phyloP scores from a whole-genome alignment of 2,797 vertebrate genomes.

The Arnoldichthys spilopterus region DNA sequence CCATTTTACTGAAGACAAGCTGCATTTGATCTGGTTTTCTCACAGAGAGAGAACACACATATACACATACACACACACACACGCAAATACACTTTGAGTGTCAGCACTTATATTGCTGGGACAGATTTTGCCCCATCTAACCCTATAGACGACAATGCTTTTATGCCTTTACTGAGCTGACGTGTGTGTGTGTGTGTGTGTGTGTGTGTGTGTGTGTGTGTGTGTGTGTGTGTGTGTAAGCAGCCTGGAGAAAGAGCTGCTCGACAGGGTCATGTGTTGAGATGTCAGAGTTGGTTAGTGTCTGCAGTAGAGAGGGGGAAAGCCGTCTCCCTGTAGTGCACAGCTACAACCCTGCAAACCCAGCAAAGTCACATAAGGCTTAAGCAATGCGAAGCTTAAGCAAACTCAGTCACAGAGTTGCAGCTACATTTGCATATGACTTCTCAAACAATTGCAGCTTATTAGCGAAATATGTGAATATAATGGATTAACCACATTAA shows the following conservation, averaged over 20 bases:
- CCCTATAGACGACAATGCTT: not conserved
- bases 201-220: constrained; percentile 9
- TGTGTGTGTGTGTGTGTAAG: constrained; percentile 27
- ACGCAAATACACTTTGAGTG: not conserved
- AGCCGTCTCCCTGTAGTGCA: constrained; percentile 29
- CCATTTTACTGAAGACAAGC: too few relatives aligned
- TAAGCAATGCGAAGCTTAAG: constrained; percentile 38
- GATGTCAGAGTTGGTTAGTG: constrained; percentile 55
- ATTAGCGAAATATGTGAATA: not conserved
- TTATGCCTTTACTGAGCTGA: constrained; percentile 14
- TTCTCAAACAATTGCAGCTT: not conserved
- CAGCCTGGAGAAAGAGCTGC: constrained; percentile 21
- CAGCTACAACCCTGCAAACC: not conserved
- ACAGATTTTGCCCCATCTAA: constrained; percentile 7
- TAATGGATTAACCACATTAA: not conserved
- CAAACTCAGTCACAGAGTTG: constrained; percentile 31
- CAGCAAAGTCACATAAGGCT: constrained; percentile 4
- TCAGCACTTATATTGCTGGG: constrained; percentile 34
- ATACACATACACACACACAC: constrained; percentile 1
- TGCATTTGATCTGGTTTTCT: too few relatives aligned
- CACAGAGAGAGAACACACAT: not conserved
- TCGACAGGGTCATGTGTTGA: constrained; percentile 47
- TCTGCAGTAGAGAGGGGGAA: constrained; percentile 30
- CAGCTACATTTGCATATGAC: constrained; percentile 33
- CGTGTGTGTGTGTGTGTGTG: not conserved